Conservation (phyloP, 2,113 vertebrate genomes). For the Glaucomys volans region DNA sequence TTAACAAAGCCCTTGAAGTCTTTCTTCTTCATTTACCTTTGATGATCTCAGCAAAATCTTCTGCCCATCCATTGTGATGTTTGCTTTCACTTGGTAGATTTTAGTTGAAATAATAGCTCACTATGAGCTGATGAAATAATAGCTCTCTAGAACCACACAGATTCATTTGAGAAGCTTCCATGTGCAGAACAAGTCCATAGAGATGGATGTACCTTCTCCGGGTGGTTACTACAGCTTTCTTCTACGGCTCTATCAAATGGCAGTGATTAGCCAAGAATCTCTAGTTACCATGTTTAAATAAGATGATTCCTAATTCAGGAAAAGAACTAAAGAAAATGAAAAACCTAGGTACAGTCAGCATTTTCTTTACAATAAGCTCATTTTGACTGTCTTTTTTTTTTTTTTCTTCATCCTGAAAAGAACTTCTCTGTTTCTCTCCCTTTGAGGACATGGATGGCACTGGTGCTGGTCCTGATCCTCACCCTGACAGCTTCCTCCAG, state of each 20-base stretch:
- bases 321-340: background rate
- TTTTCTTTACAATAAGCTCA: background rate
- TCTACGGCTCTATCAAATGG: background rate
- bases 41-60: background rate
- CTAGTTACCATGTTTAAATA: background rate
- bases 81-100: background rate
- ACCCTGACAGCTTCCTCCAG: background rate
- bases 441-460: background rate
- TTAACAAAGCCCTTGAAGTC: background rate
- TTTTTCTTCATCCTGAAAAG: background rate
- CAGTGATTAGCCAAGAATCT: background rate
- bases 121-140: background rate
- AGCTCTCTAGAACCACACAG: background rate
- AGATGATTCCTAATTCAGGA: background rate
- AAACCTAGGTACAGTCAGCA: background rate
- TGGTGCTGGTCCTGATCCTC: background rate
- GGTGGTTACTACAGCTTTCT: background rate
- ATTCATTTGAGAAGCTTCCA: background rate
- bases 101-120: background rate
- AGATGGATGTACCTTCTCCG: background rate
- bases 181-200: background rate
- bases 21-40: background rate
- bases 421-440: background rate
- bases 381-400: background rate
- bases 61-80: background rate